These are phyloP conservation scores for Centropristis striata DNA, from an alignment of 2,113 vertebrate species.

Conservation along the genomic window DNA sequence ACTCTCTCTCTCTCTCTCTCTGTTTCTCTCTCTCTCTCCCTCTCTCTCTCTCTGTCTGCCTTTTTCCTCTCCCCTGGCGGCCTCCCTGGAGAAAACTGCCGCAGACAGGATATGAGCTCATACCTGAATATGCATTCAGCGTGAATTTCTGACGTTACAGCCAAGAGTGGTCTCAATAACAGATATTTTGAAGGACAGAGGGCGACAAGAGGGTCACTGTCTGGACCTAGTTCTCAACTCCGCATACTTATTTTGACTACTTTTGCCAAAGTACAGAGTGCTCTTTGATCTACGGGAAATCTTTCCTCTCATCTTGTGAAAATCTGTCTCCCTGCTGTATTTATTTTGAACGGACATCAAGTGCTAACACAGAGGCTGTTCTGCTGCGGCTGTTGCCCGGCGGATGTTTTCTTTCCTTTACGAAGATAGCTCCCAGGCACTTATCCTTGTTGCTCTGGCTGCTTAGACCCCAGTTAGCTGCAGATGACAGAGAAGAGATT, in stretches of 20 bases:
- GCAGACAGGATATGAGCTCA: constrained; percentile 86
- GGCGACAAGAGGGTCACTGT: constrained; percentile 28
- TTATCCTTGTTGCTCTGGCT: constrained; percentile 46
- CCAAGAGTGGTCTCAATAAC: constrained; percentile 63
- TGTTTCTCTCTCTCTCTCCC: constrained; percentile 16
- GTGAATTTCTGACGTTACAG: constrained; percentile 56
- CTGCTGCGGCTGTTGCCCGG: constrained; percentile 55
- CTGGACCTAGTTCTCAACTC: constrained; percentile 41
- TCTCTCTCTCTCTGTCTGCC: constrained; percentile 63
- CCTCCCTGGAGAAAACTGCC: constrained; percentile 66
- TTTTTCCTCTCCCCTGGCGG: constrained; percentile 53
- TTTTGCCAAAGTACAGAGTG: constrained; percentile 31
- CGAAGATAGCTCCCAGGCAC: constrained; percentile 58
- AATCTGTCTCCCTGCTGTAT: constrained; percentile 57
- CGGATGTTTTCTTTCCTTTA: constrained; percentile 72
- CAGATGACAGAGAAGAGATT: constrained; percentile 72
- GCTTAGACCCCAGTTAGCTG: constrained; percentile 58
- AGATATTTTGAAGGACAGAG: constrained; percentile 58
- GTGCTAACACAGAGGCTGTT: constrained; percentile 57
- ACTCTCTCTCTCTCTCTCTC: constrained; percentile 54
- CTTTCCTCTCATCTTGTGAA: constrained; percentile 46
- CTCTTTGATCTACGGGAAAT: constrained; percentile 54
- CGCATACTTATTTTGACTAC: constrained; percentile 45
- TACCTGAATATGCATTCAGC: constrained; percentile 65
- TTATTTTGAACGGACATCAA: constrained; percentile 73